Evolutionary conservation across 2,888 invertebrate genomes (phyloP).

Genomic region (Metacarcinus magister): DNA sequence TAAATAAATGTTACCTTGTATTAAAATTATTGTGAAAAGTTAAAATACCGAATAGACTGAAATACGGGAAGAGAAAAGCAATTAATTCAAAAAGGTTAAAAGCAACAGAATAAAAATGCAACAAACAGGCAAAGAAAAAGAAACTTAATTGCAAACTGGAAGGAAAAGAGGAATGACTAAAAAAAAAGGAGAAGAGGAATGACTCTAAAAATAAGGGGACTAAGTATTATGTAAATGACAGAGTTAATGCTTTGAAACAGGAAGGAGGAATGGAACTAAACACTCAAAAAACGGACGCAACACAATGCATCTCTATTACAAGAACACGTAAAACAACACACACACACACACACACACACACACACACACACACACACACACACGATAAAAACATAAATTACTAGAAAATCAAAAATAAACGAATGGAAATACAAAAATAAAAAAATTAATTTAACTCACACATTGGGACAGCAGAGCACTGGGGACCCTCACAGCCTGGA

Average conservation of each 20-base stretch:
- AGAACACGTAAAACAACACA: background rate
- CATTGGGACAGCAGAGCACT: slow-evolving; percentile 91
- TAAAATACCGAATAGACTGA: background rate
- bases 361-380: background rate
- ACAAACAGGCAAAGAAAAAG: no score
- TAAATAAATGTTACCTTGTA: background rate
- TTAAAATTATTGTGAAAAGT: background rate
- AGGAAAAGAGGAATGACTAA: no score
- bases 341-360: slow-evolving; percentile 36
- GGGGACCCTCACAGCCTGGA: slow-evolving; percentile 85
- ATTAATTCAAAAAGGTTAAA: background rate
- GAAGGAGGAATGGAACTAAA: no score
- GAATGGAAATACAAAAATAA: background rate
- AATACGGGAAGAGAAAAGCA: background rate
- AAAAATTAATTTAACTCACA: slow-evolving; percentile 87
- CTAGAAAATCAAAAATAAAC: no score
- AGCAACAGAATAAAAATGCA: background rate
- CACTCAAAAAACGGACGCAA: no score
- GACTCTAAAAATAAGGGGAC: no score
- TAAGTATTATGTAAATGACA: no score
- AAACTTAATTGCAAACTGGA: no score
- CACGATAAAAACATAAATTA: background rate
- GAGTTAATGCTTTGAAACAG: no score
- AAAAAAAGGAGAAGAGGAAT: no score
- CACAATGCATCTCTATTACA: no score